Conservation (phyloP, 2,113 vertebrate species). For the Dicrurus megarhynchus region DNA sequence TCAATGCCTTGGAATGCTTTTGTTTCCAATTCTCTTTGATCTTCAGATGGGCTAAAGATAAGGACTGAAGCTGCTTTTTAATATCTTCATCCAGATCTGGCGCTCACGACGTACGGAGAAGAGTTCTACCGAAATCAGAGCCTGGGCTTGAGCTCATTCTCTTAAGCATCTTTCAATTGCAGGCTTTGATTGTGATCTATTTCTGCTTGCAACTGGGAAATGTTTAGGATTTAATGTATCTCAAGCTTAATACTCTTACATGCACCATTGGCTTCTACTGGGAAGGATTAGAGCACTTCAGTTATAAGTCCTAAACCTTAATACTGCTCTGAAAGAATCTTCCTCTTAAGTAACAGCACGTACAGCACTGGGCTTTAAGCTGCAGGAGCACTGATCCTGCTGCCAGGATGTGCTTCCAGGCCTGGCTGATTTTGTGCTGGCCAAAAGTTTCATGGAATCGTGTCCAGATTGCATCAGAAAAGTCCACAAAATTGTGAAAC, state of each 20-base stretch:
- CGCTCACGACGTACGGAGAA: background rate
- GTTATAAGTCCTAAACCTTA: constrained; percentile 5
- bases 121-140: background rate
- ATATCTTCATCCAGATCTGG: background rate
- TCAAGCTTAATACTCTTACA: constrained; percentile 20
- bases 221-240: constrained; percentile 40
- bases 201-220: constrained; percentile 18
- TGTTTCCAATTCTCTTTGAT: constrained; percentile 35
- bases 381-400: background rate
- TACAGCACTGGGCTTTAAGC: background rate
- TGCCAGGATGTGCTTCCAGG: background rate
- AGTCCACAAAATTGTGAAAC: background rate
- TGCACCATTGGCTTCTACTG: constrained; percentile 14
- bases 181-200: constrained; percentile 21
- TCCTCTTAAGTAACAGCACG: background rate
- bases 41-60: constrained; percentile 21
- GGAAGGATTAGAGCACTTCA: constrained; percentile 22
- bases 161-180: background rate
- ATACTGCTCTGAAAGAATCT: background rate
- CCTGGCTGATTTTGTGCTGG: background rate
- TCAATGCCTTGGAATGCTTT: background rate
- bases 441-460: background rate
- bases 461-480: background rate
- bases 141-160: background rate
- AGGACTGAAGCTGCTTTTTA: background rate